Base-by-base conservation (phyloP, 2,888 invertebrate species). In the Melinaea menophilus region DNA sequence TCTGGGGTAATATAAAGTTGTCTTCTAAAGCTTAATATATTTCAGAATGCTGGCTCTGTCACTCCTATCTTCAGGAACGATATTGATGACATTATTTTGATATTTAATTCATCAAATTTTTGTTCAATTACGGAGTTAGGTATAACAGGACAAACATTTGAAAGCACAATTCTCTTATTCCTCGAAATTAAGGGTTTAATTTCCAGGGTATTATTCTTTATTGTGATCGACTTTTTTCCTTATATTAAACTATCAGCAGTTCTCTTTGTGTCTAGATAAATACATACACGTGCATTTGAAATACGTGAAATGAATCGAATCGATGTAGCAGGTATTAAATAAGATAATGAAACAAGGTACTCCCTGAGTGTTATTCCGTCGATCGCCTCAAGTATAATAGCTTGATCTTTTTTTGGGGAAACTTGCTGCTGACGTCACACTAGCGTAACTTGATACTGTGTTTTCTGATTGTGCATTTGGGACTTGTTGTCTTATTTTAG, bases 81-180 rank as follows among this genome's bases (percentile, higher is more conserved):
- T 22, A 22, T 22, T 22, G 22, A 1, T 22, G 22, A 22, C 22
- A 22, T 22, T 22, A 22, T 22, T 22, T 22, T 22, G 22, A 22
- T 22, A 22, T 22, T 22, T 22, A 22, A 22, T 22, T 65, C 62
- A 34, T 62, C 35, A 55, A 68, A 62, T 62, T 64, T 62, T 37
- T 63, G 34, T 59, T 59, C 56, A 11, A 63, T 59, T 2, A 64
- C 46, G 35, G 60, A 46, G 47, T 59, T 48, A 34, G 68, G 68
- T 5, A 70, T 67, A 9, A 70, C 64, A 2, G 66, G 68, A 13
- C 68, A 68, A 46, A 70, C 67, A 13, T 70, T 67, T 2, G 70
- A 69, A 51, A 70, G 55, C 37, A 70, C 65, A 7, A 71, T 66
- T 60, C 68, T 62, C 65, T 69, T 71, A 35, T 71, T 71, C 51